Evolutionary conservation across 53 echinoderm and acorn worm species (phyloP), one percentile per base, ranked within the genome.

Genomic region (Arbacia lixula): DNA sequence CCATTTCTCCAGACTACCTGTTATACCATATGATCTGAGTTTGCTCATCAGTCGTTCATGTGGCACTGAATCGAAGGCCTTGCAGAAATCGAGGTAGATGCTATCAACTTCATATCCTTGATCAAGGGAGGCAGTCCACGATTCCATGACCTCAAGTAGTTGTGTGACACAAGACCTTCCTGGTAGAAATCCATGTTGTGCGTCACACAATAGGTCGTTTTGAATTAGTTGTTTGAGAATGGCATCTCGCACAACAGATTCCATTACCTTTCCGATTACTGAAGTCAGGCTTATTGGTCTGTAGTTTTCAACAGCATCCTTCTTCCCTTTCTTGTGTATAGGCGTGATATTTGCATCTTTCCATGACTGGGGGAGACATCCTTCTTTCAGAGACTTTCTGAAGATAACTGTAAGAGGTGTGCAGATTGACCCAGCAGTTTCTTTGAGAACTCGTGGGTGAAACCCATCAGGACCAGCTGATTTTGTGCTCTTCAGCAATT

Each of bases 91-190:
- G 26, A 55, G 55, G 56, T 55, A n/a, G n/a, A n/a, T 33, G 22
- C 19, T 19, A 17, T 74, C 53, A 33, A 61, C 39, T 1, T 28
- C 36, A 4, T 26, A 26, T 36, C 61, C 81, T 54, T 8, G 34
- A 9, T 36, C 36, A 32, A 35, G 22, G 21, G 36, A 22, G n/a
- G 34, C 16, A 14, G 66, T 27, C 71, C 71, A 71, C 5, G 11
- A 4, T 25, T 71, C 68, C 42, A 71, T 24, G 2, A 46, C 54
- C 5, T 21, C 39, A 2, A 86, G 51, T 0, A 86, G 78, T 9
- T 86, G 60, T 9, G 86, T 86, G 14, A 60, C 49, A 60, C 75
- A 71, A n/a, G 85, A 85, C 12, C 85, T 32, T 2, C 72, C 57
- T 12, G 60, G 21, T 19, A 36, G 28, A 32, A 86, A 86, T 2